phyloP scores from a whole-genome alignment of 2,888 invertebrate species.

The Periphyllus acericola region DNA sequence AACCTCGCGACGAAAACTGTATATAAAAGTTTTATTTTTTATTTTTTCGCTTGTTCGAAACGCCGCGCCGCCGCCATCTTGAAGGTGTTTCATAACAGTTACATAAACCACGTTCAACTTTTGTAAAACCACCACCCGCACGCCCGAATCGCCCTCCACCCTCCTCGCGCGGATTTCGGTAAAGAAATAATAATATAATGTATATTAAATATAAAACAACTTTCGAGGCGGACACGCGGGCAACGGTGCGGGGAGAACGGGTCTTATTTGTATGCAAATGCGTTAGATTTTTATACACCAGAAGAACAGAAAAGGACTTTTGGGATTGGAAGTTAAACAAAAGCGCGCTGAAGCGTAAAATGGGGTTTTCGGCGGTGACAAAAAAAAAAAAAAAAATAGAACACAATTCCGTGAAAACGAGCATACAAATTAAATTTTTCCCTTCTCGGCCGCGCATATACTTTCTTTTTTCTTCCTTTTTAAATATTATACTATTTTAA shows the following conservation, averaged over 20 bases:
- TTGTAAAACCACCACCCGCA: slow-evolving; percentile 53
- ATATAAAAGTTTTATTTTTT: slow-evolving; percentile 48
- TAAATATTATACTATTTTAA: slow-evolving; percentile 15
- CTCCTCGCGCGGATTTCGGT: slow-evolving; percentile 48
- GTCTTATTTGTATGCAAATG: slow-evolving; percentile 62
- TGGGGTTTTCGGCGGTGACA: slow-evolving; percentile 50
- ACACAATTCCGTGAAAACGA: slow-evolving; percentile 8
- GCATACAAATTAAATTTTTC: slow-evolving; percentile 56
- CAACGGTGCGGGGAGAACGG: background rate
- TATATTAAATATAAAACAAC: slow-evolving; percentile 62
- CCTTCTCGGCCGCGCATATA: background rate
- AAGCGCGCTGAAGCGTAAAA: slow-evolving; percentile 59
- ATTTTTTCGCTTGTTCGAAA: slow-evolving; percentile 33
- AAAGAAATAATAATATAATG: slow-evolving; percentile 61
- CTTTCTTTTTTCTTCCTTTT: background rate
- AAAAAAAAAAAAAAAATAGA: slow-evolving; percentile 25
- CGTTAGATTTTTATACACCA: slow-evolving; percentile 59
- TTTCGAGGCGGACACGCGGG: slow-evolving; percentile 33
- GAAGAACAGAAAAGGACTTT: slow-evolving; percentile 59
- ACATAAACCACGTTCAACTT: slow-evolving; percentile 61
- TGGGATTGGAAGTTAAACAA: slow-evolving; percentile 62
- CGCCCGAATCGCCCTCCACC: background rate
- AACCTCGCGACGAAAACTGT: slow-evolving; percentile 13
- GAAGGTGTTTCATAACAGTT: slow-evolving; percentile 62
- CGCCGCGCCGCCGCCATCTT: slow-evolving; percentile 59